Percentiles rank a stretch among this genome's conserved stretches.
phyloP scores from a whole-genome alignment of 2,888 invertebrate species.

The Pegoplata infirma region DNA sequence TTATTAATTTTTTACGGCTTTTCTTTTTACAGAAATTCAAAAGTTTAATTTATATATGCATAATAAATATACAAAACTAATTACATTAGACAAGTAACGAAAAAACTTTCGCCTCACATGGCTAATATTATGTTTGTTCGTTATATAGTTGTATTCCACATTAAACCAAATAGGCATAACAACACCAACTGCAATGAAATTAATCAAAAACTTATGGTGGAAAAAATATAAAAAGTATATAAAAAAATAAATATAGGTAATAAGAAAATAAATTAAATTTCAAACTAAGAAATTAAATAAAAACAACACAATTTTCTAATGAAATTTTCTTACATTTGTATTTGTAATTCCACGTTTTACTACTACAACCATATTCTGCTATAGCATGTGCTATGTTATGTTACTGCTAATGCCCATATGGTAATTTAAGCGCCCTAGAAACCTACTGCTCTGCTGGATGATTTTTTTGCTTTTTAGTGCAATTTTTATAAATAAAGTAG shows the following conservation, averaged over 20 bases:
- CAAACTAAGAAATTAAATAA: slow-evolving; percentile 4
- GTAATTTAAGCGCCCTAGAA: slow-evolving; percentile 51
- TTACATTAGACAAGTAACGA: slow-evolving; percentile 8
- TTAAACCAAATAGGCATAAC: slow-evolving; percentile 32
- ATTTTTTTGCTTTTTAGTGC: slow-evolving; percentile 18
- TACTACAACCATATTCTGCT: not conserved
- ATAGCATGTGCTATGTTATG: not conserved
- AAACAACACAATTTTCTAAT: not conserved
- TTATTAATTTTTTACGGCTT: not conserved
- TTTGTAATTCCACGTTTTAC: not conserved
- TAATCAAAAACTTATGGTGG: slow-evolving; percentile 15
- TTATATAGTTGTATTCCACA: no score
- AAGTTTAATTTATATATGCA: not conserved
- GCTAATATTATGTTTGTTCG: no score
- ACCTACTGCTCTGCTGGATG: slow-evolving; percentile 47
- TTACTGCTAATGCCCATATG: slow-evolving; percentile 23
- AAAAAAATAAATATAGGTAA: slow-evolving; percentile 50
- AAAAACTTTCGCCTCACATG: slow-evolving; percentile 44
- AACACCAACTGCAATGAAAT: slow-evolving; percentile 30
- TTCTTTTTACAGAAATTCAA: no score
- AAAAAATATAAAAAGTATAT: slow-evolving; percentile 15
- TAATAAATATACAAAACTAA: slow-evolving; percentile 10
- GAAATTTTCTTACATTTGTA: no score
- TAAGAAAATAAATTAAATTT: slow-evolving; percentile 56
- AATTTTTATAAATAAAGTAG: slow-evolving; percentile 34